Percentiles rank a stretch among this genome's conserved stretches.
Conservation (phyloP, 1,140 invertebrate species). For the Leptinotarsa lineolata region DNA sequence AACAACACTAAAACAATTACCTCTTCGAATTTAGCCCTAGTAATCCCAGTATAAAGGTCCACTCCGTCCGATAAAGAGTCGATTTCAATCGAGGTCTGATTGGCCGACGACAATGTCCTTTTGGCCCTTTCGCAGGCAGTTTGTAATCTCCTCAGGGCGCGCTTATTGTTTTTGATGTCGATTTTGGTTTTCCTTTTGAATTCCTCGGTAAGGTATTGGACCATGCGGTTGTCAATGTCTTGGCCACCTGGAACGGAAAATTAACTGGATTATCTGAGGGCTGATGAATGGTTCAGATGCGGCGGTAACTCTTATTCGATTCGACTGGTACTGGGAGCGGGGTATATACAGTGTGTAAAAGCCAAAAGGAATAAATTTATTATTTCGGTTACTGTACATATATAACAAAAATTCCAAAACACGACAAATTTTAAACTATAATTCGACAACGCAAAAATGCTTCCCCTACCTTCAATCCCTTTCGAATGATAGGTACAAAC, state of each 20-base stretch:
- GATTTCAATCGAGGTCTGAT: slow-evolving; percentile 72
- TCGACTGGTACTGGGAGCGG: too few relatives aligned
- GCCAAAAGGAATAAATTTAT: too few relatives aligned
- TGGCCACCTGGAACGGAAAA: slow-evolving; percentile 65
- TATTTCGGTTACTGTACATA: too few relatives aligned
- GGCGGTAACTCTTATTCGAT: background rate
- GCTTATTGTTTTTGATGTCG: slow-evolving; percentile 47
- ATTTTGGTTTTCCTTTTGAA: slow-evolving; percentile 58
- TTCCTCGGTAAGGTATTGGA: slow-evolving; percentile 72
- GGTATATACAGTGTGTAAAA: too few relatives aligned
- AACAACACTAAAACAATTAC: slow-evolving; percentile 49
- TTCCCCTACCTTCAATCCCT: too few relatives aligned
- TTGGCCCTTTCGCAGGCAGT: slow-evolving; percentile 79
- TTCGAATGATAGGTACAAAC: too few relatives aligned
- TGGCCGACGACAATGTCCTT: slow-evolving; percentile 74
- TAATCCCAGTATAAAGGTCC: slow-evolving; percentile 75
- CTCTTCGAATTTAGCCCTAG: slow-evolving; percentile 75
- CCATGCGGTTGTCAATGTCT: slow-evolving; percentile 81
- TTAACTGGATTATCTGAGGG: background rate
- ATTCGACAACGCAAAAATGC: too few relatives aligned
- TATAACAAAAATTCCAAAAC: too few relatives aligned
- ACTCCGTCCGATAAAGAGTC: slow-evolving; percentile 73
- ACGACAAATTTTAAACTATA: too few relatives aligned
- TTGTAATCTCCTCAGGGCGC: slow-evolving; percentile 58
- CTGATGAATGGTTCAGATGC: background rate